Evolutionary conservation across 2,113 vertebrate species (phyloP), one percentile per base, ranked within the genome.

Genomic region (Odontophorus gujanensis): DNA sequence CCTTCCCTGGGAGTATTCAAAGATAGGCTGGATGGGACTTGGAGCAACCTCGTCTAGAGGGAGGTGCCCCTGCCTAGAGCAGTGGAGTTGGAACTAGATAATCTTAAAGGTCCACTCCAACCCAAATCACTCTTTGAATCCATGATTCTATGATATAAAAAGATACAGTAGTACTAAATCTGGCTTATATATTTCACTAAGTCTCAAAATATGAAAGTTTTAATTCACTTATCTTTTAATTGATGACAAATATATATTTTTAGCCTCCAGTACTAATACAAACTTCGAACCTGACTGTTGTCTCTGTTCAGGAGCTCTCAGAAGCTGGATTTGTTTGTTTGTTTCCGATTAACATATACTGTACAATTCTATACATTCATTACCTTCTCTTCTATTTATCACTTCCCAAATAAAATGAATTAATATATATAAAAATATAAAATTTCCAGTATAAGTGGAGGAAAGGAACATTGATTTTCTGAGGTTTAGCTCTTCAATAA

Each of bases 171-270:
- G 10, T 66, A 85, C 17, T 38, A 74, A 24, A 43, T 78, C 13
- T 68, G 76, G 9, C 2, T 8, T 5, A 2, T 2, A 50, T 38
- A 24, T 9, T 47, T 7, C 0, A 63, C 1, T 34, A 84, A 81
- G 48, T 2, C 5, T 51, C 38, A 20, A 43, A 57, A 83, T 5
- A 28, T 9, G 48, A 1, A 9, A 8, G 2, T 67, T 71, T 48
- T 45, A 18, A 66, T 74, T 84, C 69, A 20, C 7, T 58, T 10
- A 15, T 22, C 1, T 77, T 69, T 57, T 67, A 81, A 71, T 9
- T 40, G 4, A 22, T 42, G 3, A 28, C 3, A 15, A 40, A 11
- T 25, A 1, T 43, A 42, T 40, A 2, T 55, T 81, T 55, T 81
- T 63, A 78, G 2, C 3, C 89, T 79, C 5, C 75, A 8, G 24